Conservation (phyloP, 2,888 invertebrate genomes). For the Pteria penguin region DNA sequence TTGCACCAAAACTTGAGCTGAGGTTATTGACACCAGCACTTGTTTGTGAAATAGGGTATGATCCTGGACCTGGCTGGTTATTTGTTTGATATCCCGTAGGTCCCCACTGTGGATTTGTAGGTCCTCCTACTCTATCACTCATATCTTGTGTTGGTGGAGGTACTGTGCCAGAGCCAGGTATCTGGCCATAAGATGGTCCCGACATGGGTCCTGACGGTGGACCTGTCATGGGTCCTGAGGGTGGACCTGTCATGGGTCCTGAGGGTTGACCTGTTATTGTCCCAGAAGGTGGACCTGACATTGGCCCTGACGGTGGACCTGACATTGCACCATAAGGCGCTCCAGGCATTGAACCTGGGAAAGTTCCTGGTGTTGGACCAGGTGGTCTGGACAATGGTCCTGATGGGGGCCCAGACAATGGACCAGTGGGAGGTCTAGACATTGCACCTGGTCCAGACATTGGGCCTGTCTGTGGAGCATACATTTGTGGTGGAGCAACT, state of each 20-base stretch:
- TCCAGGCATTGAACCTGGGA: slow-evolving; percentile 4
- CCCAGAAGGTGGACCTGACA: slow-evolving; percentile 18
- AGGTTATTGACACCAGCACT: neutral
- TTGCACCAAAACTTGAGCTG: slow-evolving; percentile 21
- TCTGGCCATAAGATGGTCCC: slow-evolving; percentile 17
- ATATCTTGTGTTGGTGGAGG: slow-evolving; percentile 14
- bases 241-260: neutral
- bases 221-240: slow-evolving; percentile 7
- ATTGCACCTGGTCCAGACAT: slow-evolving; percentile 16
- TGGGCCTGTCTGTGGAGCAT: neutral
- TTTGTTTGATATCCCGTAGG: neutral
- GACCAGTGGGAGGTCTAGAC: slow-evolving; percentile 20
- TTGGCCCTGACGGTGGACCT: neutral
- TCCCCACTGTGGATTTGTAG: slow-evolving; percentile 9
- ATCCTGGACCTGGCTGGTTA: slow-evolving; percentile 1
- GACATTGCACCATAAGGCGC: slow-evolving; percentile 21
- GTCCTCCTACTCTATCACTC: slow-evolving; percentile 1
- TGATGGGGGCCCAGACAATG: slow-evolving; percentile 11
- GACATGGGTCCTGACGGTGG: slow-evolving; percentile 9
- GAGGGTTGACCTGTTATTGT: slow-evolving; percentile 17
- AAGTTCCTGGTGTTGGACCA: neutral
- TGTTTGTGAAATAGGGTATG: neutral
- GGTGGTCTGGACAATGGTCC: slow-evolving; percentile 14
- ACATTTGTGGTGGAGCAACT: slow-evolving; percentile 2
- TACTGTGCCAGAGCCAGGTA: slow-evolving; percentile 17